Evolutionary conservation across 2,888 invertebrate species (phyloP), one percentile per base, ranked within the genome.

Genomic region (Sinelater perroti): DNA sequence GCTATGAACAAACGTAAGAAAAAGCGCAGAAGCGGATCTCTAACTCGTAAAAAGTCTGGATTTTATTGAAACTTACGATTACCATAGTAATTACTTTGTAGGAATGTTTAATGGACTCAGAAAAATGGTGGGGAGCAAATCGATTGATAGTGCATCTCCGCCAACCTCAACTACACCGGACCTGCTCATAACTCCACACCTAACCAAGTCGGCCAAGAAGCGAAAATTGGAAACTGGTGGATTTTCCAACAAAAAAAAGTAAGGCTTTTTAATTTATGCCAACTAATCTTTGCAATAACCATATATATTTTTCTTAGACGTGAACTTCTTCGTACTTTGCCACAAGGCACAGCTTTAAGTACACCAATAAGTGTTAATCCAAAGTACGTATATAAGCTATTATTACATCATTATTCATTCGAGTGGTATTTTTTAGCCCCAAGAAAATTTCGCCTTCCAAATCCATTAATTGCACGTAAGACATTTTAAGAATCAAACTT

Each of bases 11-110:
- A 85, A 66, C 83, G 82, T 71, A 87, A 88, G 73, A 92, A 91
- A 77, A 91, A 92, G 77, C 83, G 93, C 72, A 83, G 91, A 68
- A 92, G 93, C 83, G 93, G 93, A 67, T 93, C 93, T 67, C 82
- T 93, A 65, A 93, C 92, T 79, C 85, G 93, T 91, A 83, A 54
- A 20, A 33, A 7, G 16, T 20, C 7, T 3, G 8, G 33, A 17
- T 28, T 11, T 44, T 16, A 16, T 24, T 24, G n/a, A 17, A 17
- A 13, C 13, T 16, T 38, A 4, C 16, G 20, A 1, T 47, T 33
- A 5, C 17, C 4, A 7, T 42, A 5, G 13, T 14, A 42, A 51
- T 56, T 67, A 63, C 59, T 59, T 70, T 70, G 30, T 68, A 90
- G 90, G 90, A 71, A 87, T 91, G 82, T 82, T 91, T 56, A 89